A percentile compares a stretch with the other conserved stretches of the same genome.
These are phyloP conservation scores for Columba guinea DNA, from an alignment of 2,797 vertebrate species.

Conservation along the genomic window DNA sequence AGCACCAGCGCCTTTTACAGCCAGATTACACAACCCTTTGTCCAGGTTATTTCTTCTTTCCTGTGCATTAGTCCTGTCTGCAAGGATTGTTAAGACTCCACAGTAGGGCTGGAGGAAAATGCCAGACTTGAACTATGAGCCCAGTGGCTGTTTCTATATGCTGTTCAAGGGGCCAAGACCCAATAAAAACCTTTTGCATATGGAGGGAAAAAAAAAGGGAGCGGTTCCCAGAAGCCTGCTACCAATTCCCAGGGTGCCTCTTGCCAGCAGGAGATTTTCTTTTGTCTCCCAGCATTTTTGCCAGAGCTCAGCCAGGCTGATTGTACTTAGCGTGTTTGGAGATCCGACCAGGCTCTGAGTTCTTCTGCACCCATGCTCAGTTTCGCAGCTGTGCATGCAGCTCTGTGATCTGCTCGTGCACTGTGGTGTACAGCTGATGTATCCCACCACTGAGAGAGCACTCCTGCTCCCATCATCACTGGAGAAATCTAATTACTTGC, in stretches of 20 bases:
- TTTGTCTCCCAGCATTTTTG: neutral
- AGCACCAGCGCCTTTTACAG: conserved; percentile 2
- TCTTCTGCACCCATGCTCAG: neutral
- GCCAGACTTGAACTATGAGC: neutral
- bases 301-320: neutral
- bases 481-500: neutral
- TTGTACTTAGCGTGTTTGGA: neutral
- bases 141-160: neutral
- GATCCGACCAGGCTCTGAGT: fast-evolving
- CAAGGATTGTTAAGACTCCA: neutral
- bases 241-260: conserved; percentile 3
- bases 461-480: neutral
- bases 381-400: fast-evolving
- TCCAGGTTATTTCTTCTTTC: neutral
- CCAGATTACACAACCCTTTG: neutral
- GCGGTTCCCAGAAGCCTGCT: conserved; percentile 17
- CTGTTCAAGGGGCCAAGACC: neutral
- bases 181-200: neutral
- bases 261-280: conserved; percentile 20
- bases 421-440: fast-evolving
- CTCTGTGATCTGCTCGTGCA: neutral
- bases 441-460: neutral
- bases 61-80: neutral
- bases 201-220: neutral
- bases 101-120: neutral